Evolutionary conservation across 1,140 invertebrate species (phyloP), one percentile per base, ranked within the genome.

Genomic region (Planococcus citri): DNA sequence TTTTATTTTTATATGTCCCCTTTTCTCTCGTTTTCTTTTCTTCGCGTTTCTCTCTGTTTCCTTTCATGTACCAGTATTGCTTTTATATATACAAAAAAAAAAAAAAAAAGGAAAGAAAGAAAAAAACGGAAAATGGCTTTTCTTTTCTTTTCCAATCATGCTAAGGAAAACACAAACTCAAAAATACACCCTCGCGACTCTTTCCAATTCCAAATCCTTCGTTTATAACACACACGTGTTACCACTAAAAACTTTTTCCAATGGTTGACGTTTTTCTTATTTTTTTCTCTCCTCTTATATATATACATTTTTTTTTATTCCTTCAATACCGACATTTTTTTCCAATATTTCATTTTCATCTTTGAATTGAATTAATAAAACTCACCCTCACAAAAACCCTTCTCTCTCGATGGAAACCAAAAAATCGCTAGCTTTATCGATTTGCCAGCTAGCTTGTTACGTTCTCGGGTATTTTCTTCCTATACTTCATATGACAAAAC

Each of bases 201-300:
- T 27, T 64, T 27, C 60, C 22, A 64, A 64, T 25, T 64, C 10
- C 60, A 64, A 64, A 64, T 64, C 60, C 60, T 64, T 25, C 60
- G 60, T 64, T 64, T 64, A 64, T 64, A 64, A 64, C 60, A 64
- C 60, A 64, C 60, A 64, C 60, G 60, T 64, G 60, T 64, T 64
- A 64, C 60, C 60, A 21, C 60, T 64, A 64, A 64, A 27, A 64
- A 64, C 60, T 27, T 64, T 51, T 51, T 51, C 41, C n/a, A 51
- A 14, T 51, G 41, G 41, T 17, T 51, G 41, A 51, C 41, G 41
- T 51, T 51, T 51, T 64, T 64, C 20, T 64, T 24, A 10, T 64
- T 24, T 27, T 64, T 64, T 27, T 64, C 20, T 27, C 24, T 64
- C 57, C 20, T 60, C 57, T 20, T 60, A 9, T 22, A 20, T 60